These are phyloP conservation scores for Diarsia brunnea DNA, from an alignment of 2,888 invertebrate genomes.

Conservation along the genomic window DNA sequence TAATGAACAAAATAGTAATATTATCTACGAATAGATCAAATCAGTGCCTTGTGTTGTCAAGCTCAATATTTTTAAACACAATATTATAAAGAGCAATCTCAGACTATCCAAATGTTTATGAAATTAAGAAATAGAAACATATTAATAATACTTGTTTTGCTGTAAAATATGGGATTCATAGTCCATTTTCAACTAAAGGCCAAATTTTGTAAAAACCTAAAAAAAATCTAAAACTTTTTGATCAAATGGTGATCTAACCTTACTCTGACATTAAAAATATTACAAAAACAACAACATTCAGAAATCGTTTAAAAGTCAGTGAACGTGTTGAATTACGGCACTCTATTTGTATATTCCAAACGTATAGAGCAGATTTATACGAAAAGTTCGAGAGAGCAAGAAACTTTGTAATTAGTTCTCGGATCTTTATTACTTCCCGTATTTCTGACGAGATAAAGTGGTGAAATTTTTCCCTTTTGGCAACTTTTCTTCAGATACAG, in stretches of 20 bases:
- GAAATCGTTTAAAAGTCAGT: slow-evolving; percentile 6
- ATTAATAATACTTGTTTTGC: too few species aligned
- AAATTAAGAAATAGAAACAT: too few species aligned
- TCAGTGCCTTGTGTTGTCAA: neutral
- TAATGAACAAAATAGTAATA: neutral
- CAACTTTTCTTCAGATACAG: neutral
- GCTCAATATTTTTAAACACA: neutral
- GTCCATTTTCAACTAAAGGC: too few species aligned
- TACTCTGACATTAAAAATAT: neutral
- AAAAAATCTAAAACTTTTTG: too few species aligned
- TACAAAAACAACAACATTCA: neutral
- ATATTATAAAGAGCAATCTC: too few species aligned
- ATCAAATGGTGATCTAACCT: neutral
- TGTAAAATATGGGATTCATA: too few species aligned
- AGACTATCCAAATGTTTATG: too few species aligned
- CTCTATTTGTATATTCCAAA: slow-evolving; percentile 10
- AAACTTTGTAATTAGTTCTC: slow-evolving; percentile 35
- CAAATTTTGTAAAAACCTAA: too few species aligned
- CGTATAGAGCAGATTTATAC: slow-evolving; percentile 10
- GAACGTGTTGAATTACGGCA: neutral
- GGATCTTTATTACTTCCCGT: neutral
- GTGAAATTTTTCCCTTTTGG: neutral
- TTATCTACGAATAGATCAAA: neutral
- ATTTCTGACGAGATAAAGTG: neutral
- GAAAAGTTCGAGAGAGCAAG: neutral